phyloP scores from a whole-genome alignment of 37 sponge, comb jelly and placozoan species.

The Oscarella lobularis region DNA sequence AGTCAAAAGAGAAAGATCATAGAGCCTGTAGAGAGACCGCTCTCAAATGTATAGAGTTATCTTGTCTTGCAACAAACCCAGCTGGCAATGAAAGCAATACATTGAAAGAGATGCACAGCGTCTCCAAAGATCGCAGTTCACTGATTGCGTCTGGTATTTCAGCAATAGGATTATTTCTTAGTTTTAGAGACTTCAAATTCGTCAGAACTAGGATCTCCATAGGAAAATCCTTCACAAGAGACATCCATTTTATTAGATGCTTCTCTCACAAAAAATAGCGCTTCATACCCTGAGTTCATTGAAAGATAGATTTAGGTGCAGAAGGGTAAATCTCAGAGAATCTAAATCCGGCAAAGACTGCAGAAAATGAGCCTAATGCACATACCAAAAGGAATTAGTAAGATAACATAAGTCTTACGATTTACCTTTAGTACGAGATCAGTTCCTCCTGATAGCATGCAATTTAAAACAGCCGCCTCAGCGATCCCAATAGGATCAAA shows the following conservation, averaged over 20 bases:
- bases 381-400: background rate
- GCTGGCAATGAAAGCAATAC: constrained; percentile 46
- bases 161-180: constrained; percentile 83
- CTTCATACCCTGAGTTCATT: constrained; percentile 65
- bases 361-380: constrained; percentile 86
- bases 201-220: constrained; percentile 29
- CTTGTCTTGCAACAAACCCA: constrained; percentile 31
- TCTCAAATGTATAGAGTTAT: background rate
- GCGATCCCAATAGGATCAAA: constrained; percentile 25
- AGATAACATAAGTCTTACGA: too few relatives aligned
- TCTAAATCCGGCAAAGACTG: constrained; percentile 43
- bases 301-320: constrained; percentile 82
- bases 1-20: constrained; percentile 24
- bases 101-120: constrained; percentile 59
- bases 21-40: constrained; percentile 26
- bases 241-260: background rate
- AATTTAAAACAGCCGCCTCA: constrained; percentile 66
- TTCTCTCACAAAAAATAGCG: background rate
- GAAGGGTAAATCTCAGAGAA: constrained; percentile 56
- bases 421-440: constrained; percentile 40
- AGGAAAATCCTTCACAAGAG: constrained; percentile 61
- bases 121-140: constrained; percentile 28
- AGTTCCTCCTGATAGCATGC: constrained; percentile 60
- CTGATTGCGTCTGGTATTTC: constrained; percentile 58
- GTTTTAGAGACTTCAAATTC: constrained; percentile 34